Conservation (phyloP, 2,888 invertebrate genomes). For the Drosophila colorata region DNA sequence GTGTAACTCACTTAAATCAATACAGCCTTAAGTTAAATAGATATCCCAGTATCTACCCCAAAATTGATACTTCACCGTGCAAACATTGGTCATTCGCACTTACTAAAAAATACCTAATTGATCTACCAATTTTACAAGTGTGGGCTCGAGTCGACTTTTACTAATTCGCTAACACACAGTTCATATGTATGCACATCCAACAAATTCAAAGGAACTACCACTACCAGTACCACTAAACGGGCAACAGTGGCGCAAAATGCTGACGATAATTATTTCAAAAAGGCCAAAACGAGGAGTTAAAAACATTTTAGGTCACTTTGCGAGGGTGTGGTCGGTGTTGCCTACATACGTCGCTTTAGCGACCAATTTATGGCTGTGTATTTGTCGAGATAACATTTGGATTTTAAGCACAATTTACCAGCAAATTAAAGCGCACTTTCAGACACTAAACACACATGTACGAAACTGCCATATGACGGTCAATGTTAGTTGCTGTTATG, state of each 20-base stretch:
- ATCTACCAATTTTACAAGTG: background rate
- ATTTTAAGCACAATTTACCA: constrained; percentile 76
- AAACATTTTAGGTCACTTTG: constrained; percentile 27
- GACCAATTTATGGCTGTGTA: constrained; percentile 54
- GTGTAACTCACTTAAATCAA: no score
- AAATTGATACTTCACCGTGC: no score
- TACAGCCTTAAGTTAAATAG: no score
- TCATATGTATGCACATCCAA: constrained; percentile 46
- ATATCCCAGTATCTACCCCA: no score
- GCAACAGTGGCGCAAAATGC: constrained; percentile 29
- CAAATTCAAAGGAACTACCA: constrained; percentile 35
- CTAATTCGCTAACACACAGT: constrained; percentile 61
- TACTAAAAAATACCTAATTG: background rate
- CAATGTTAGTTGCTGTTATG: constrained; percentile 4
- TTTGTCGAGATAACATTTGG: constrained; percentile 63
- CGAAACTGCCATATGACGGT: background rate
- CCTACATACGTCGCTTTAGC: constrained; percentile 1
- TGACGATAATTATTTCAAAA: constrained; percentile 41
- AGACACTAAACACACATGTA: constrained; percentile 39
- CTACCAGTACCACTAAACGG: background rate
- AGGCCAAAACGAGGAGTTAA: constrained; percentile 6
- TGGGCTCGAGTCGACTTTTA: constrained; percentile 19
- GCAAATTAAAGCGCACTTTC: constrained; percentile 71
- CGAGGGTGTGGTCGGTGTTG: background rate
- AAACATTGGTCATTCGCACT: no score